Conservation (phyloP, 2,888 invertebrate species). For the Troglohyphantes excavatus region DNA sequence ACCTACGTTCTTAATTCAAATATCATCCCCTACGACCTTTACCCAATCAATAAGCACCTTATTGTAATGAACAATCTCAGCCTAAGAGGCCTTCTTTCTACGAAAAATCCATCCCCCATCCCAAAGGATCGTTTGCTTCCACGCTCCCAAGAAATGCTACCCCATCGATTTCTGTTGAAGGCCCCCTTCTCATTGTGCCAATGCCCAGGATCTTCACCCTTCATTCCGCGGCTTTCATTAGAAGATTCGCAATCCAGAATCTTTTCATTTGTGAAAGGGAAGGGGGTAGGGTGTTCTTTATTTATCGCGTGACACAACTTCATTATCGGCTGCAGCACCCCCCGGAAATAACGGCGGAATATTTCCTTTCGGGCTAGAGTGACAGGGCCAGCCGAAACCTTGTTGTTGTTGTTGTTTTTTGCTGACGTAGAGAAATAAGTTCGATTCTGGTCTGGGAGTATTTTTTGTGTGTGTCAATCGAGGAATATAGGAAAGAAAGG, state of each 20-base stretch:
- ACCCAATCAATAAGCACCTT: background rate
- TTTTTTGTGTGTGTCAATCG: background rate
- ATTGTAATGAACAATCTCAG: background rate
- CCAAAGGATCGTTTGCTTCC: background rate
- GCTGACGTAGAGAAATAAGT: constrained; percentile 34
- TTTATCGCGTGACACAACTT: constrained; percentile 75
- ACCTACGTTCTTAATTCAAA: too few relatives aligned
- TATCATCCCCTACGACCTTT: too few relatives aligned
- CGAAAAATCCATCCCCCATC: constrained; percentile 8
- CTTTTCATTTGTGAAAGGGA: constrained; percentile 60
- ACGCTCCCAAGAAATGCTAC: constrained; percentile 8
- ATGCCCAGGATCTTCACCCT: constrained; percentile 52
- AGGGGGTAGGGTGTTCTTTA: constrained; percentile 32
- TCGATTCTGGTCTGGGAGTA: constrained; percentile 12
- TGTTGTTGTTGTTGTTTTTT: constrained; percentile 2
- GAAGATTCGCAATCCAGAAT: constrained; percentile 60
- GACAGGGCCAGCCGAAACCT: constrained; percentile 26
- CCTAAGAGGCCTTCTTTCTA: constrained; percentile 2
- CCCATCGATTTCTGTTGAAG: constrained; percentile 21
- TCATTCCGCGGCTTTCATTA: constrained; percentile 56
- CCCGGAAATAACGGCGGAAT: constrained; percentile 44
- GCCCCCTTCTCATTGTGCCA: constrained; percentile 31
- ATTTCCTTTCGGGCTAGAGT: constrained; percentile 25
- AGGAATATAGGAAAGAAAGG: background rate
- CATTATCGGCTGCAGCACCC: constrained; percentile 54